Evolutionary conservation across 2,113 vertebrate species (phyloP), one percentile per base, ranked within the genome.

Genomic region (Cynoglossus semilaevis): DNA sequence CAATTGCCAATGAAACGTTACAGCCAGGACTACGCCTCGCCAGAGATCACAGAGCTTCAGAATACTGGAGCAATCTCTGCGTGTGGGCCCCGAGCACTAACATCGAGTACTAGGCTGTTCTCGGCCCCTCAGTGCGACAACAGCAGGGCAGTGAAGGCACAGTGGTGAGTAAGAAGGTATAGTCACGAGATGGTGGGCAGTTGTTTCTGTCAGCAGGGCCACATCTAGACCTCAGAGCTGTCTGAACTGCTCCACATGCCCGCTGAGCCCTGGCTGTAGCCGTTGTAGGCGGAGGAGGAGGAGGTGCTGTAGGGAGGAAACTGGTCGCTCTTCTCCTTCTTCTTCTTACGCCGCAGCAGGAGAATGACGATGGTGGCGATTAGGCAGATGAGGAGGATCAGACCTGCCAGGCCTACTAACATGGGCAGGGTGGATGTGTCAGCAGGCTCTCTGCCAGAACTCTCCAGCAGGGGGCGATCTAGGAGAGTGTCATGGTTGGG

Each of bases 221-320:
- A n/a, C 38, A 49, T 61, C 68, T 88, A 91, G 60, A 90, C 91
- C 74, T 94, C 88, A 0, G 90, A 92, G 73, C 85, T 91, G 82
- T 90, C 88, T 13, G 74, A 53, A 29, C 63, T 72, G 62, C 78
- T 72, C 29, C 70, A 69, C 40, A 72, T 68, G 38, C 80, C 66
- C 8, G 49, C 11, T 1, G 84, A 58, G 36, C 83, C 58, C 1
- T 67, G 84, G 76, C 81, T 89, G 79, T 73, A 78, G 59, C 79
- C 80, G 14, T 42, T 61, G 67, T 91, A 92, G 43, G 89, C 91
- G 1, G 89, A 70, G 22, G 86, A 89, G 9, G 90, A 89, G 3
- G 91, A 92, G 37, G 83, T 85, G 59, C 85, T 5, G 51, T 90
- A 91, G 7, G 88, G 22, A 1, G 85, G 64, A 34, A 75, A 71